Conservation (phyloP, 2,797 vertebrate species). For the Taenioides sp. region DNA sequence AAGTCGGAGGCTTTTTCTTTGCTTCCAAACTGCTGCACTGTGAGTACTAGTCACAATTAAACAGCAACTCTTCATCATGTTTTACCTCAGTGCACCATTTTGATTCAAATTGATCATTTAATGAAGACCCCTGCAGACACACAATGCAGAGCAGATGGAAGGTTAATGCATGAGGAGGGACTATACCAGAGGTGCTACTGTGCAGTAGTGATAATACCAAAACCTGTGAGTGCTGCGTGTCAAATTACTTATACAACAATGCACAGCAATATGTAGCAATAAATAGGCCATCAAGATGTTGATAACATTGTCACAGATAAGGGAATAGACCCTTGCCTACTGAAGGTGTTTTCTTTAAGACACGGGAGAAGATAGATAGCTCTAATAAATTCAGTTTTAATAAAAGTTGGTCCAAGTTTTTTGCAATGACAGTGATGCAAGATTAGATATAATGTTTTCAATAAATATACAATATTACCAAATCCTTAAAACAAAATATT, state of each 20-base stretch:
- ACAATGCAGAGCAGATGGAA: slow-evolving; percentile 33
- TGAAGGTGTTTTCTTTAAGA: background rate
- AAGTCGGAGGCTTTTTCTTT: slow-evolving; percentile 27
- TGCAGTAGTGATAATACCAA: slow-evolving; percentile 16
- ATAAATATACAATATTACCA: background rate
- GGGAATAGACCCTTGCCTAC: background rate
- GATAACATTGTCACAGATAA: background rate
- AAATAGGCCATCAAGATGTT: slow-evolving; percentile 3
- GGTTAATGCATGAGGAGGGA: slow-evolving; percentile 21
- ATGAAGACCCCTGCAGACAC: slow-evolving; percentile 9
- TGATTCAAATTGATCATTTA: slow-evolving; percentile 25
- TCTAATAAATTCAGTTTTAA: background rate
- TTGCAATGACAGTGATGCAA: background rate
- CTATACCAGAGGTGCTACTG: slow-evolving; percentile 14
- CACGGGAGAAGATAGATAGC: background rate
- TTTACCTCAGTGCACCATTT: slow-evolving; percentile 25
- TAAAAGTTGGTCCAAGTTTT: background rate
- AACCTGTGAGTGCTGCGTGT: slow-evolving; percentile 1
- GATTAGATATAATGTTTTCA: background rate
- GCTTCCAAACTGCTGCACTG: slow-evolving; percentile 43
- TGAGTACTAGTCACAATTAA: slow-evolving; percentile 23
- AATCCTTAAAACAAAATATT: background rate
- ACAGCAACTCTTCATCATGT: slow-evolving; percentile 18
- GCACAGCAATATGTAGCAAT: slow-evolving; percentile 1
- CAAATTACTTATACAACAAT: slow-evolving; percentile 10